A percentile compares a stretch with the other conserved stretches of the same genome.
phyloP scores from a whole-genome alignment of 1,140 invertebrate species.

The Prorops nasuta region DNA sequence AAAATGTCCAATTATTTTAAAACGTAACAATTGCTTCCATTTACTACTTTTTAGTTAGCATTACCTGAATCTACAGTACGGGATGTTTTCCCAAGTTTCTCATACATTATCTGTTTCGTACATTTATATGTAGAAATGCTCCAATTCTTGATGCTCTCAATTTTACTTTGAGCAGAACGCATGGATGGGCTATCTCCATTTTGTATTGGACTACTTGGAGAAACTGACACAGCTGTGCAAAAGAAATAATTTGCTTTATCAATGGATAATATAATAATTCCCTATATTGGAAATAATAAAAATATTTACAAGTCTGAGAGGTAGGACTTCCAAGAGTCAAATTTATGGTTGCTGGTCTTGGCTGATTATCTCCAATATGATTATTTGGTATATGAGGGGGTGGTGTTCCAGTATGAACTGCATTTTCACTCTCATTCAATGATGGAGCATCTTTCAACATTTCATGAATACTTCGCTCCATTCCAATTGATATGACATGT shows the following conservation, averaged over 20 bases:
- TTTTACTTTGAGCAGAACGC: conserved; percentile 69
- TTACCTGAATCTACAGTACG: conserved; percentile 85
- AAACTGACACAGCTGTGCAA: conserved; percentile 35
- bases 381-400: conserved; percentile 49
- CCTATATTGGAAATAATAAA: conserved; percentile 12
- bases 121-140: conserved; percentile 97
- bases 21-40: no score
- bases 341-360: conserved; percentile 55
- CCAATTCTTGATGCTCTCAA: conserved; percentile 93
- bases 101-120: conserved; percentile 91
- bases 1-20: no score
- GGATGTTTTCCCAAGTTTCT: conserved; percentile 91
- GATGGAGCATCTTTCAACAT: conserved; percentile 83
- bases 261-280: conserved; percentile 13
- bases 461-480: conserved; percentile 80
- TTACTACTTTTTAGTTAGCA: no score
- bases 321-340: conserved; percentile 32
- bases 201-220: conserved; percentile 59
- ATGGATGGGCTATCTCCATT: conserved; percentile 64
- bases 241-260: conserved; percentile 20
- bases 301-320: conserved; percentile 38
- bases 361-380: conserved; percentile 49
- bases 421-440: conserved; percentile 73
- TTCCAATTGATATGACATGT: conserved; percentile 43
- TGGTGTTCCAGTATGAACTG: conserved; percentile 70